phyloP scores from a whole-genome alignment of 2,888 invertebrate genomes.

The Brachyopa scutellaris region DNA sequence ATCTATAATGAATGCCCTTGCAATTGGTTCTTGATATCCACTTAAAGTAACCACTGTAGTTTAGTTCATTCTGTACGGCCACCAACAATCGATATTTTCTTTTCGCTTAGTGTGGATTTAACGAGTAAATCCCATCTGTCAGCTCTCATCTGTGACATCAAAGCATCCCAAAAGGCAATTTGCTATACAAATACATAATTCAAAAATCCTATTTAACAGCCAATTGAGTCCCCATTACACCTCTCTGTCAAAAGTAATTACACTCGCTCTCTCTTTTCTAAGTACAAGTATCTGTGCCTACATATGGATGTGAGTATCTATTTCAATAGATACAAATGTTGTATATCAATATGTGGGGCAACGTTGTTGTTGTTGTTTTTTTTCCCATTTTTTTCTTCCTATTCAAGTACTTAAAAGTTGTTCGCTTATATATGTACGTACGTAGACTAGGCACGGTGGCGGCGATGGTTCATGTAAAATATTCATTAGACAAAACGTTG shows the following conservation, averaged over 20 bases:
- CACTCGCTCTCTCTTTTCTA: conserved; percentile 37
- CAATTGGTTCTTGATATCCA: too few species aligned
- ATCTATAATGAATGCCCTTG: too few species aligned
- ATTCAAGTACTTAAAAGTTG: conserved; percentile 60
- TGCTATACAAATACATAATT: conserved; percentile 50
- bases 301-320: conserved; percentile 23
- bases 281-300: not conserved
- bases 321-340: conserved; percentile 49
- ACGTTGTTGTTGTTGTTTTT: conserved; percentile 28
- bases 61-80: too few species aligned
- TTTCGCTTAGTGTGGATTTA: conserved; percentile 15
- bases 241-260: conserved; percentile 68
- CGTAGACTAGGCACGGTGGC: not conserved
- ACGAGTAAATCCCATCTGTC: conserved; percentile 52
- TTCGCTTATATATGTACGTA: conserved; percentile 49
- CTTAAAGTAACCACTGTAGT: too few species aligned
- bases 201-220: conserved; percentile 71
- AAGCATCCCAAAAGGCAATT: conserved; percentile 51
- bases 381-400: conserved; percentile 8
- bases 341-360: conserved; percentile 63
- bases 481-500: conserved; percentile 69
- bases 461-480: conserved; percentile 51
- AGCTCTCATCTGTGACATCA: conserved; percentile 42
- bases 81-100: conserved; percentile 37
- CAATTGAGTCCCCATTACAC: conserved; percentile 70